Evolutionary conservation across 2,113 vertebrate genomes (phyloP).

Genomic region (Hypomesus transpacificus): DNA sequence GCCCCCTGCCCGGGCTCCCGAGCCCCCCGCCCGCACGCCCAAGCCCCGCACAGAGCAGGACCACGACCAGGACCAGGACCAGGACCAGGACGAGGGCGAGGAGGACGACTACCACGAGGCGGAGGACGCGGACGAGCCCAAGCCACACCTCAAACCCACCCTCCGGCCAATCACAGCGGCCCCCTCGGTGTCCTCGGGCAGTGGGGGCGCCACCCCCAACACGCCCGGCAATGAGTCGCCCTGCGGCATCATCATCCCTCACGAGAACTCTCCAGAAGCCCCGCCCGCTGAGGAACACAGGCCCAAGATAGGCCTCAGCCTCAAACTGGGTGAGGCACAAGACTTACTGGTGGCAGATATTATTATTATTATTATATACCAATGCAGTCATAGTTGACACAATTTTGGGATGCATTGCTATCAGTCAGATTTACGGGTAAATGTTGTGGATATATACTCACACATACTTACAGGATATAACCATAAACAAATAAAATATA

Average conservation of each 20-base stretch:
- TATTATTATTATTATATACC: too few species aligned
- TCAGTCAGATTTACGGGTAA: too few species aligned
- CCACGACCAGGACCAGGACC: conserved; percentile 76
- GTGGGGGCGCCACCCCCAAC: conserved; percentile 93
- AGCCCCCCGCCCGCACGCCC: conserved; percentile 68
- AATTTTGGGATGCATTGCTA: too few species aligned
- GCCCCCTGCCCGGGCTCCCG: conserved; percentile 25
- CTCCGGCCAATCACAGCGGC: conserved; percentile 92
- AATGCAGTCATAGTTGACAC: too few species aligned
- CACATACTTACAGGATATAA: too few species aligned
- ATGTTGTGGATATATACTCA: too few species aligned
- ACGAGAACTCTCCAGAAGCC: conserved; percentile 92
- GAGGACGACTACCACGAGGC: conserved; percentile 78
- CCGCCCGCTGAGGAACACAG: conserved; percentile 89
- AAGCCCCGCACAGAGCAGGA: conserved; percentile 74
- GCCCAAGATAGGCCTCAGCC: conserved; percentile 95
- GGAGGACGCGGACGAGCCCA: conserved; percentile 85
- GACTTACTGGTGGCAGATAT: too few species aligned
- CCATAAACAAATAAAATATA: too few species aligned
- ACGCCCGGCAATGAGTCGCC: conserved; percentile 93
- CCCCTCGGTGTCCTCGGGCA: conserved; percentile 96
- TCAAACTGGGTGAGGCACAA: conserved; percentile 81
- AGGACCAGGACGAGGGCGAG: not conserved
- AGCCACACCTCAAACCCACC: conserved; percentile 90
- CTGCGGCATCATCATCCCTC: conserved; percentile 96